These are phyloP conservation scores for Tadarida brasiliensis DNA, from an alignment of 2,797 vertebrate species.

Conservation along the genomic window DNA sequence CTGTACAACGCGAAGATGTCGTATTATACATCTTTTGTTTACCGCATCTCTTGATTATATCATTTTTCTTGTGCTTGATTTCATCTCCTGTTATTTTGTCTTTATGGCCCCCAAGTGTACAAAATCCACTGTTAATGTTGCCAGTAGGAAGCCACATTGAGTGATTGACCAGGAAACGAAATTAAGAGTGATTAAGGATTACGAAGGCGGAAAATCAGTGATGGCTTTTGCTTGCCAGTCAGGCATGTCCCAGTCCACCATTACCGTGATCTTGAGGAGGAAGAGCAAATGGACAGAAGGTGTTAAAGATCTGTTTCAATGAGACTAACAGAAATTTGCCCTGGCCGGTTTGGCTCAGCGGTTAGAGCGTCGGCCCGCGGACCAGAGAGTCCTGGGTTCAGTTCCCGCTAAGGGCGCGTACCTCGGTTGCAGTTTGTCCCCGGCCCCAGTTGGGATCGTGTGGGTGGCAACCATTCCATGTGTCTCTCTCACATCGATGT, in stretches of 20 bases:
- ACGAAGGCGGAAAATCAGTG: background rate
- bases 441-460: no score
- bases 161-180: background rate
- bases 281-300: background rate
- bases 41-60: background rate
- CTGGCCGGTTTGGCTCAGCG: no score
- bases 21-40: background rate
- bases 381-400: no score
- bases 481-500: no score
- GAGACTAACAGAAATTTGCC: background rate
- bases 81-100: background rate
- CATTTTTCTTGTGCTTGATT: background rate
- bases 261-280: background rate
- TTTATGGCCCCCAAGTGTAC: background rate
- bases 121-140: background rate
- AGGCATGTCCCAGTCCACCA: background rate
- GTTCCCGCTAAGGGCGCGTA: no score
- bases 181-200: background rate
- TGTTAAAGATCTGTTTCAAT: background rate
- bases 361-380: no score
- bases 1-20: no score
- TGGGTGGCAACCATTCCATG: no score
- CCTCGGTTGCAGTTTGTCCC: no score
- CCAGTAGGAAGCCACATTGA: background rate
- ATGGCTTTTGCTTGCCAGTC: background rate